Conservation (phyloP, 1,140 invertebrate genomes). For the Druon quercuslanigerum region DNA sequence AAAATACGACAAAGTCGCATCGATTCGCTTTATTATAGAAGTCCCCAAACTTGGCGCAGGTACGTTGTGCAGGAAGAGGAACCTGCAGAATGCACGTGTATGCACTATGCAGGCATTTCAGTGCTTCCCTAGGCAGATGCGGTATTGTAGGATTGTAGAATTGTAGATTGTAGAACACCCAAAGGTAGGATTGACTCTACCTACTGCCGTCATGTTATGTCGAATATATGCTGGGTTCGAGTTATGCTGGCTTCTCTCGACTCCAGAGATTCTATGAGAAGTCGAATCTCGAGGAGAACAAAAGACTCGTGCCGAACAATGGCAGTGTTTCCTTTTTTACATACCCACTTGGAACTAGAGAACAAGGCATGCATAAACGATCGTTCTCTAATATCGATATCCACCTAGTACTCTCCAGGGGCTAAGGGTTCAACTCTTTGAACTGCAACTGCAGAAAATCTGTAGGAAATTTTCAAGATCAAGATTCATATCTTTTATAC, state of each 20-base stretch:
- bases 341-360: slow-evolving; percentile 29
- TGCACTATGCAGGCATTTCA: slow-evolving; percentile 43
- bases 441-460: slow-evolving; percentile 5
- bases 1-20: no score
- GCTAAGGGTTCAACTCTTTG: slow-evolving; percentile 7
- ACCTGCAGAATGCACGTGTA: slow-evolving; percentile 55
- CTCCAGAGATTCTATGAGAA: slow-evolving; percentile 29
- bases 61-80: slow-evolving; percentile 58
- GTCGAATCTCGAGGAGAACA: slow-evolving; percentile 30
- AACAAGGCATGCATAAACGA: slow-evolving; percentile 29
- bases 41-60: background rate
- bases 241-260: slow-evolving; percentile 1
- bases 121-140: slow-evolving; percentile 36
- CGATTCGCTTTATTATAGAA: no score
- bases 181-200: slow-evolving; percentile 9
- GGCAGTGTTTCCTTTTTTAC: slow-evolving; percentile 24
- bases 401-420: background rate
- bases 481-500: background rate
- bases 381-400: slow-evolving; percentile 30
- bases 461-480: background rate
- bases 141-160: no score
- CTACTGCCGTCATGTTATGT: background rate
- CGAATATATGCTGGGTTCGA: slow-evolving; percentile 8
- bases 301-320: slow-evolving; percentile 29
- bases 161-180: background rate